These are phyloP conservation scores for Orestias chungarensis DNA, from an alignment of 2,797 vertebrate genomes.

Conservation along the genomic window DNA sequence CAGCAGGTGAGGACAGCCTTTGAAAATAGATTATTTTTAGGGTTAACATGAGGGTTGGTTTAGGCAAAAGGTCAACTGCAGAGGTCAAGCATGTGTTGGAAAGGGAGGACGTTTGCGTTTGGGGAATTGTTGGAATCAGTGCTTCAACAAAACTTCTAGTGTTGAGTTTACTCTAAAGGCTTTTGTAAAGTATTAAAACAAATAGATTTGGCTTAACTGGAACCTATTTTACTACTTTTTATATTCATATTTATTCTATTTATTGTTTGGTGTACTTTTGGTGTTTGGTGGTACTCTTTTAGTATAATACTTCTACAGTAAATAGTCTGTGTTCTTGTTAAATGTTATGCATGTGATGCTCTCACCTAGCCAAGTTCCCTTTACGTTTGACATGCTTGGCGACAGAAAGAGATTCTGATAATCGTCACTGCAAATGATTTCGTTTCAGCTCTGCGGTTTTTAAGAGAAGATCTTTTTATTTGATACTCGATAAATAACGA, in stretches of 20 bases:
- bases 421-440: background rate
- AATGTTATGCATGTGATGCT: too few species aligned
- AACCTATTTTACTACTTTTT: too few species aligned
- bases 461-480: background rate
- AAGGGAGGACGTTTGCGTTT: slow-evolving; percentile 22
- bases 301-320: too few species aligned
- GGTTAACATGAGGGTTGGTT: slow-evolving; percentile 14
- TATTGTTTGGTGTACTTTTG: too few species aligned
- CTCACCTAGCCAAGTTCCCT: too few species aligned
- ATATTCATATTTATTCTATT: too few species aligned
- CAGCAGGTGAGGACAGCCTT: slow-evolving; percentile 47
- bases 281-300: too few species aligned
- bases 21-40: slow-evolving; percentile 43
- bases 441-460: background rate
- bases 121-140: too few species aligned
- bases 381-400: too few species aligned
- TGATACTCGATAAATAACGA: background rate
- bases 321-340: too few species aligned
- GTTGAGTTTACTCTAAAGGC: background rate
- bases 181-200: background rate
- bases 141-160: slow-evolving; percentile 4
- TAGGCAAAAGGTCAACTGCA: slow-evolving; percentile 36
- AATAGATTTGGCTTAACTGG: background rate
- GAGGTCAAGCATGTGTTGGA: slow-evolving; percentile 33
- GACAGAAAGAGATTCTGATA: too few species aligned